These are phyloP conservation scores for Cirrhinus molitorella DNA, from an alignment of 2,797 vertebrate genomes.

Conservation along the genomic window DNA sequence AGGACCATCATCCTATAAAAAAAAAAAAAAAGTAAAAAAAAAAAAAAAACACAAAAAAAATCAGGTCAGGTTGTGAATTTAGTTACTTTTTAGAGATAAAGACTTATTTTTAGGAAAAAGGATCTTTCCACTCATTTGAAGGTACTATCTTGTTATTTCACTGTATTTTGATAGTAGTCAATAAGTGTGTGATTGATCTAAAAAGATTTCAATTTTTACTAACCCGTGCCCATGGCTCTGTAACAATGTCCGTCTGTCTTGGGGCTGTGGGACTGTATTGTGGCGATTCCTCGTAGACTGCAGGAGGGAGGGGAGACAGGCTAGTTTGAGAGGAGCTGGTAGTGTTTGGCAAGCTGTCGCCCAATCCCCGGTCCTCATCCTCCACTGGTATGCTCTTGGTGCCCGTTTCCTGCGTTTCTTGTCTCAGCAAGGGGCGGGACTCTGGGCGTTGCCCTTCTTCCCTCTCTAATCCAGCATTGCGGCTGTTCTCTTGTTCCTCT, in stretches of 20 bases:
- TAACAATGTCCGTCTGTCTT: conserved; percentile 57
- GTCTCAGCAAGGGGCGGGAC: conserved; percentile 75
- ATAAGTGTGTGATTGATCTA: neutral
- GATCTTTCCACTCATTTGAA: neutral
- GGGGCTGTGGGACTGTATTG: conserved; percentile 71
- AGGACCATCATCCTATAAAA: conserved; percentile 75
- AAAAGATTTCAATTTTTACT: neutral
- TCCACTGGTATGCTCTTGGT: conserved; percentile 77
- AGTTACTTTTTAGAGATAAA: neutral
- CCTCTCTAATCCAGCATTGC: conserved; percentile 78
- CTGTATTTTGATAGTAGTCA: neutral
- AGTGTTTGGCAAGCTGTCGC: conserved; percentile 85
- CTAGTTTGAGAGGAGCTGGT: conserved; percentile 85
- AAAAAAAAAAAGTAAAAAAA: conserved; percentile 7
- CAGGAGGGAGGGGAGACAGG: conserved; percentile 75
- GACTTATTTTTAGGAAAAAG: neutral
- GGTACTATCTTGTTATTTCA: neutral
- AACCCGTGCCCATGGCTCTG: conserved; percentile 55
- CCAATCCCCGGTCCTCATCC: conserved; percentile 82
- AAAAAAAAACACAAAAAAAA: neutral
- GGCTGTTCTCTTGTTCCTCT: conserved; percentile 78
- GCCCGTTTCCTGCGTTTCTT: conserved; percentile 76
- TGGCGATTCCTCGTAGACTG: conserved; percentile 69
- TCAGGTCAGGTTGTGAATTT: neutral
- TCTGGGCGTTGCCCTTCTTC: conserved; percentile 73